Evolutionary conservation across 2,113 vertebrate species (phyloP).

Genomic region (Numida meleagris): DNA sequence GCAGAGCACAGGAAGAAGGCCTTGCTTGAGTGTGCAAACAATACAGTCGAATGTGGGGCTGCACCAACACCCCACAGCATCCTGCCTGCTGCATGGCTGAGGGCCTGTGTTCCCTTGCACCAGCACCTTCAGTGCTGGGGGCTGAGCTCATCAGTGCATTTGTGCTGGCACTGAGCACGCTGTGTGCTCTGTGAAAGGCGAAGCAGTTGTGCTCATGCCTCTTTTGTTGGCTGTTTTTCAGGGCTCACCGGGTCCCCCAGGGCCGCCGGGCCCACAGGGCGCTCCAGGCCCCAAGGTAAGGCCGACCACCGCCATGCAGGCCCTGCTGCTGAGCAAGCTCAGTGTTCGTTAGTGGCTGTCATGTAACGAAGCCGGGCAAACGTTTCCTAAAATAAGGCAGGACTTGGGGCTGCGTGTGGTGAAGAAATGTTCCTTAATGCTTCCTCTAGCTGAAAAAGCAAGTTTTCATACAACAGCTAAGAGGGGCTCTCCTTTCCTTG

Average conservation of each 20-base stretch:
- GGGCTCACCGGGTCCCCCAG: slow-evolving; percentile 87
- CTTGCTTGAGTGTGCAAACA: background rate
- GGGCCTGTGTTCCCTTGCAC: background rate
- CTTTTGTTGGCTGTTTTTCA: slow-evolving; percentile 62
- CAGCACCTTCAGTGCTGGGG: accelerated
- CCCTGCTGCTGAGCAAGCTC: accelerated
- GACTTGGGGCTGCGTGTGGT: accelerated
- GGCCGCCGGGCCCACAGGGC: slow-evolving; percentile 86
- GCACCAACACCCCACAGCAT: background rate
- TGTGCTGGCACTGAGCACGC: background rate
- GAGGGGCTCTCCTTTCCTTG: background rate
- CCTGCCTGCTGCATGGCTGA: background rate
- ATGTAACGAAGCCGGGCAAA: background rate
- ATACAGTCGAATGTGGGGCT: background rate
- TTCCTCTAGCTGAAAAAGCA: background rate
- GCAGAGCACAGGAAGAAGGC: background rate
- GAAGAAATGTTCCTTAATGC: background rate
- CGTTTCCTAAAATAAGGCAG: background rate
- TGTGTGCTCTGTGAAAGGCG: accelerated
- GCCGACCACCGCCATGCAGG: background rate
- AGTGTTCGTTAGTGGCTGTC: accelerated
- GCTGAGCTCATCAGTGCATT: accelerated
- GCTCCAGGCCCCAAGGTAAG: slow-evolving; percentile 87
- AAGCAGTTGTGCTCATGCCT: background rate
- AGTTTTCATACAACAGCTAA: background rate